Base-by-base conservation (phyloP, 2,888 invertebrate genomes). In the Pinctada fucata region DNA sequence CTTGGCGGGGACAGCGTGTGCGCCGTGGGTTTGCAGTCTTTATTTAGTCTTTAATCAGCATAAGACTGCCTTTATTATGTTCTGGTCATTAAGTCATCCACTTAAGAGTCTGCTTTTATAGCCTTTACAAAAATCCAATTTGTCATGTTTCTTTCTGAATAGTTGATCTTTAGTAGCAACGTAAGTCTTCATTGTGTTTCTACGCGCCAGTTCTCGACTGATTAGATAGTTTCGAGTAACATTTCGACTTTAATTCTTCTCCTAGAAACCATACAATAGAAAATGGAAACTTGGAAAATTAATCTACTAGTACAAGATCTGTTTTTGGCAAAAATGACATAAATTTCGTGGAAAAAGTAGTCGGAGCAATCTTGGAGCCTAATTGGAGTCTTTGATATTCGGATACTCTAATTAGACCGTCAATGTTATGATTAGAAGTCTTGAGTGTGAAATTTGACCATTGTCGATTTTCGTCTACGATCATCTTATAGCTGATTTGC, bases 251-350 rank as follows among this genome's bases (percentile, higher is more conserved):
- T 52, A 52, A 52, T 52, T 52, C 6, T 52, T 52, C 10, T 5
- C 58, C 10, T 52, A 52, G 78, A 78, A 78, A 70, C 63, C 78
- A 48, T 78, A 68, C 68, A 78, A 78, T 74, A 31, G 70, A 78
- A 78, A 78, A 78, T 78, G 74, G 74, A 78, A 78, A 74, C 78
- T 74, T 66, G 13, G 64, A 4, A 50, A 48, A 66, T 74, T 74
- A 74, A 74, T 74, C 66, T 47, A 50, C 50, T 72, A 5, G 58
- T 52, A 52, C 10, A 52, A 52, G 10, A 8, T 5, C 58, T 52
- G 58, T 52, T 52, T 10, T 52, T 52, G 58, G 58, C 58, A 10
- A 5, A 52, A 52, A 52, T 10, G 58, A n/a, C n/a, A n/a, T n/a
- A n/a, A n/a, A n/a, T n/a, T 52, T 52, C 6, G 58, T 52, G 5